phyloP scores from a whole-genome alignment of 2,797 vertebrate species.

The Rhinophrynus dorsalis region DNA sequence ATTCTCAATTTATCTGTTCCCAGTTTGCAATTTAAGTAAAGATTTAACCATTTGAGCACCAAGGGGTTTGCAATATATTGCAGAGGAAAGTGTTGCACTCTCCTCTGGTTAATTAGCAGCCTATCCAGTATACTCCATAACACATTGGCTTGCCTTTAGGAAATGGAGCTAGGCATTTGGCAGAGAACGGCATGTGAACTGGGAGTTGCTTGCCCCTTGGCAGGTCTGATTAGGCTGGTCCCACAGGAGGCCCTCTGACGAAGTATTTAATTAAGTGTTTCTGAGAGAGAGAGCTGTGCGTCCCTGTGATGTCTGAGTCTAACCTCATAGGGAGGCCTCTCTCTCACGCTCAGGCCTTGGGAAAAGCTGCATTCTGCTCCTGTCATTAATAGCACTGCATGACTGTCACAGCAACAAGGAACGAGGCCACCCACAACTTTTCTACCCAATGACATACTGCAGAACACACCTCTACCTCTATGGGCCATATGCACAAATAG shows the following conservation, averaged over 20 bases:
- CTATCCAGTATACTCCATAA: slow-evolving; percentile 11
- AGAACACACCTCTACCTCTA: too few relatives aligned
- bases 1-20: too few relatives aligned
- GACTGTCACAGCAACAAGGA: not conserved
- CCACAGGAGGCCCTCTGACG: slow-evolving; percentile 36
- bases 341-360: slow-evolving; percentile 27
- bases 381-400: not conserved
- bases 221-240: slow-evolving; percentile 44
- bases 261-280: slow-evolving; percentile 47
- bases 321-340: slow-evolving; percentile 21
- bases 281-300: slow-evolving; percentile 24
- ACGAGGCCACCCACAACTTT: not conserved
- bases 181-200: slow-evolving; percentile 25
- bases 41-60: too few relatives aligned
- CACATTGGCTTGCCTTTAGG: slow-evolving; percentile 11
- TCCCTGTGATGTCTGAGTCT: slow-evolving; percentile 24
- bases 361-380: slow-evolving; percentile 3
- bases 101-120: slow-evolving; percentile 22
- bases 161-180: not conserved
- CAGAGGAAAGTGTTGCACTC: too few relatives aligned
- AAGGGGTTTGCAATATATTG: too few relatives aligned
- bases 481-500: too few relatives aligned
- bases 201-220: slow-evolving; percentile 43
- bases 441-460: not conserved
- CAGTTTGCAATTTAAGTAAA: too few relatives aligned